Evolutionary conservation across 2,797 vertebrate species (phyloP).

Genomic region (Xenentodon cancila): DNA sequence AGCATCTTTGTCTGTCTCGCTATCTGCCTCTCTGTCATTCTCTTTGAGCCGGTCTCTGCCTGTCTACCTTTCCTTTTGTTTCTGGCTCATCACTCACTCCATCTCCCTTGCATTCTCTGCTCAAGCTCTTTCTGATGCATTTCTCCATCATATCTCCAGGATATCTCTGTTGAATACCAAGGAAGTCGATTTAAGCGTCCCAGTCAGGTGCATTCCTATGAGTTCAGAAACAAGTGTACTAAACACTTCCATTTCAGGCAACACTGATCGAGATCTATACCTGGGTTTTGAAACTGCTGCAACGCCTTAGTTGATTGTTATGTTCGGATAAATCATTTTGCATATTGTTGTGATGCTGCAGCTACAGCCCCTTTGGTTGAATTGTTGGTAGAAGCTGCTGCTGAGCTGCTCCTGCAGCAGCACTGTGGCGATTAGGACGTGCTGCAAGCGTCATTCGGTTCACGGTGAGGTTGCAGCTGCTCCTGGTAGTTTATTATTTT

Average conservation of each 20-base stretch:
- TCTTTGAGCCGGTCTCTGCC: constrained; percentile 11
- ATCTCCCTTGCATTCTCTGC: constrained; percentile 8
- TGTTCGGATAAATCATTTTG: constrained; percentile 25
- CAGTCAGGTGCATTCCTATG: no score
- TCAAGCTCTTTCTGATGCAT: constrained; percentile 10
- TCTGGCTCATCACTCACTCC: constrained; percentile 27
- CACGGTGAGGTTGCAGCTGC: no score
- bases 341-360: constrained; percentile 6
- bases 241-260: no score
- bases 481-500: no score
- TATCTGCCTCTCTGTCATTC: constrained; percentile 26
- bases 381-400: constrained; percentile 43
- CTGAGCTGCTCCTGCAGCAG: constrained; percentile 31
- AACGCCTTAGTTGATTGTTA: constrained; percentile 10
- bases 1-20: constrained; percentile 23
- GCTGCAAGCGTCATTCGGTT: no score
- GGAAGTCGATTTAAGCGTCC: no score
- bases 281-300: constrained; percentile 32
- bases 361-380: constrained; percentile 25
- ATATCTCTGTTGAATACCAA: no score
- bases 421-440: no score
- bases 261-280: not conserved
- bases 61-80: not conserved
- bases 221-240: no score
- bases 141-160: constrained; percentile 1